Conservation (phyloP, 2,888 invertebrate genomes). For the Drosophila buzzatii region DNA sequence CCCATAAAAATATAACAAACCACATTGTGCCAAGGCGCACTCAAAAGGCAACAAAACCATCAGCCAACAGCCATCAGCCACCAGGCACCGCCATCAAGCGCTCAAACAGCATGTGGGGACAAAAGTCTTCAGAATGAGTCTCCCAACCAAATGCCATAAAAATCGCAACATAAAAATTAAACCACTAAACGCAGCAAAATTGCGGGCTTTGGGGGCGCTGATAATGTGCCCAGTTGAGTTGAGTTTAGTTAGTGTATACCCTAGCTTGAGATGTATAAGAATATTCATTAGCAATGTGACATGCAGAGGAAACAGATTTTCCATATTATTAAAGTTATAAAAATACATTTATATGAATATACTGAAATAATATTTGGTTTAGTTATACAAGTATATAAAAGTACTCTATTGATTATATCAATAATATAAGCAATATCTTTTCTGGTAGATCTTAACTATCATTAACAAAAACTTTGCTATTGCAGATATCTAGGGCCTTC, state of each 20-base stretch:
- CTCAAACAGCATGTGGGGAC: conserved; percentile 34
- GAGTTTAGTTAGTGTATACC: conserved; percentile 10
- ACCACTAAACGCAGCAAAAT: conserved; percentile 75
- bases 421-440: background rate
- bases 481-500: background rate
- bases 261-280: background rate
- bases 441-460: background rate
- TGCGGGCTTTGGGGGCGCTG: conserved; percentile 42
- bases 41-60: conserved; percentile 48
- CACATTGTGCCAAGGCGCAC: conserved; percentile 73
- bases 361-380: background rate
- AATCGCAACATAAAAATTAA: conserved; percentile 76
- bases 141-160: conserved; percentile 62
- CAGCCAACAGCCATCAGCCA: conserved; percentile 14
- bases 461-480: background rate
- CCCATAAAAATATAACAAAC: conserved; percentile 65
- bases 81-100: conserved; percentile 19
- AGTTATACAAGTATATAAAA: background rate
- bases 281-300: too few relatives aligned
- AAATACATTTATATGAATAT: background rate
- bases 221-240: conserved; percentile 36
- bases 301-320: too few relatives aligned
- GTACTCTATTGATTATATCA: background rate
- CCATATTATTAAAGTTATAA: too few relatives aligned
- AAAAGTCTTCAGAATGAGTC: conserved; percentile 33